These are phyloP conservation scores for Temnothorax ravouxi DNA, from an alignment of 2,888 invertebrate genomes.

Conservation along the genomic window DNA sequence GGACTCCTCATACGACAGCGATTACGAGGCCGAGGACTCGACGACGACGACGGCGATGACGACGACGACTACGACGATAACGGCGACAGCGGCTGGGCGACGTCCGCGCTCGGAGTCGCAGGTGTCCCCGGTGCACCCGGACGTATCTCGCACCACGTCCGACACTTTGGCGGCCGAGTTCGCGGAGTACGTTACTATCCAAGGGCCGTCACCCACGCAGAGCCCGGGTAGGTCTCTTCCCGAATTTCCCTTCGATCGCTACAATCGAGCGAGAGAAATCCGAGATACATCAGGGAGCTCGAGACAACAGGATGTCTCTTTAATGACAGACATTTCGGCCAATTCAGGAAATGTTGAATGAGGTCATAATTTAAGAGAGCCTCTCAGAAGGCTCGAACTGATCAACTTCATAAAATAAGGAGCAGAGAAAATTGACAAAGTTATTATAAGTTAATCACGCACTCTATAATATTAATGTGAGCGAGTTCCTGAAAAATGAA, in stretches of 20 bases:
- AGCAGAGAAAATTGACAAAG: neutral
- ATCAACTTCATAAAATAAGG: neutral
- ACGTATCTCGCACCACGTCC: constrained; percentile 93
- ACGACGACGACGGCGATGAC: constrained; percentile 85
- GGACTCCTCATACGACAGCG: constrained; percentile 96
- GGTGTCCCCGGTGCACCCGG: constrained; percentile 88
- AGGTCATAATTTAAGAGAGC: neutral
- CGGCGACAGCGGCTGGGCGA: constrained; percentile 91
- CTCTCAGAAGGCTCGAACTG: neutral
- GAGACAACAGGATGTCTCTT: neutral
- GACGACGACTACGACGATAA: constrained; percentile 94
- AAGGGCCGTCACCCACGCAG: constrained; percentile 78
- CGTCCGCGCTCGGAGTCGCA: constrained; percentile 76
- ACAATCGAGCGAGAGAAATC: neutral
- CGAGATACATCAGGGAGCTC: neutral
- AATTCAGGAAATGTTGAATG: neutral
- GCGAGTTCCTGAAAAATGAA: neutral
- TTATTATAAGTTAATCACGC: neutral
- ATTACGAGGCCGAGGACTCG: constrained; percentile 89
- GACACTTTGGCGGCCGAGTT: constrained; percentile 95
- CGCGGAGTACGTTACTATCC: constrained; percentile 92
- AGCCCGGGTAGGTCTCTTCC: constrained; percentile 77
- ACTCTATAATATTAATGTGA: neutral
- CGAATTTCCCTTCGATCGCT: neutral
- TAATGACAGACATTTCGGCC: neutral